These are phyloP conservation scores for Drosophila imparisetae DNA, from an alignment of 2,888 invertebrate genomes.

Conservation along the genomic window DNA sequence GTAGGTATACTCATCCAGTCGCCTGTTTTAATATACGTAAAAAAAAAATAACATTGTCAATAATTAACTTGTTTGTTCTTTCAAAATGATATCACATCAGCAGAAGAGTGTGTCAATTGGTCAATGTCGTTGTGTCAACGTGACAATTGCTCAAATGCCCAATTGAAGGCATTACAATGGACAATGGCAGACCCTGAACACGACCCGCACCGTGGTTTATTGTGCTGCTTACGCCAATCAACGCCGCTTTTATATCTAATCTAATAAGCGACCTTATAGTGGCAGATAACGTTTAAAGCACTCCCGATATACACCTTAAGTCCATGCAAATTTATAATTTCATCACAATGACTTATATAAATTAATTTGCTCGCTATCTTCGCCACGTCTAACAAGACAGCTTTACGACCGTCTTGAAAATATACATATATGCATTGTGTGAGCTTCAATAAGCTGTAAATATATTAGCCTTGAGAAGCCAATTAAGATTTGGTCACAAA, in stretches of 20 bases:
- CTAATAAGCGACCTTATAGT: conserved; percentile 25
- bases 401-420: not conserved
- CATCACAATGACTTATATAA: conserved; percentile 46
- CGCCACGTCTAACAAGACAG: conserved; percentile 3
- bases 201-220: conserved; percentile 25
- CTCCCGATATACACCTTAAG: conserved; percentile 21
- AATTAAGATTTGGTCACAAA: not conserved
- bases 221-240: conserved; percentile 42
- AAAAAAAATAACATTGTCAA: conserved; percentile 11
- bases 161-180: conserved; percentile 62
- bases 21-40: conserved; percentile 85
- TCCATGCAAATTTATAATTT: conserved; percentile 50
- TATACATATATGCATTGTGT: not conserved
- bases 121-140: conserved; percentile 61
- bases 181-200: conserved; percentile 36
- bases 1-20: conserved; percentile 93
- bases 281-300: conserved; percentile 44
- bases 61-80: not conserved
- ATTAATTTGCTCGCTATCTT: conserved; percentile 23
- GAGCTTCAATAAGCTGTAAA: not conserved
- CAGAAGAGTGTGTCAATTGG: conserved; percentile 69
- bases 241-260: conserved; percentile 58
- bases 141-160: conserved; percentile 59
- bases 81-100: conserved; percentile 16
- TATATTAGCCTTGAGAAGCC: conserved; percentile 9